A percentile compares a stretch with the other conserved stretches of the same genome.
Conservation (phyloP, 2,888 invertebrate genomes). For the Pheosia tremula region DNA sequence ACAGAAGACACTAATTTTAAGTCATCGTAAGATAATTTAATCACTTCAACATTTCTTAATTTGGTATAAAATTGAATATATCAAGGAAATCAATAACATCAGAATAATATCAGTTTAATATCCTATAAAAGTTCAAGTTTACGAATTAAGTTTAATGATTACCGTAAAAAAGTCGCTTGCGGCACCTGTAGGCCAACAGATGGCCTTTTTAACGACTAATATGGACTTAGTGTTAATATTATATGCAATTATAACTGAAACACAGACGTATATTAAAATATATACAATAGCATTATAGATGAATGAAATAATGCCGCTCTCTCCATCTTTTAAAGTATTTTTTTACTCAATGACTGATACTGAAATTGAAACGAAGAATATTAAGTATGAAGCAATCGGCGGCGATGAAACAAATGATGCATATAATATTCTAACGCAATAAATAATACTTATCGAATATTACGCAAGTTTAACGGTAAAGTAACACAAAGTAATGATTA, state of each 20-base stretch:
- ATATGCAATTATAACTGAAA: background rate
- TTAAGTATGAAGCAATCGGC: background rate
- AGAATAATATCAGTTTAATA: background rate
- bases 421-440: slow-evolving; percentile 29
- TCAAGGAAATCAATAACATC: background rate
- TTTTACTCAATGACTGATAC: background rate
- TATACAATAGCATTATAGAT: background rate
- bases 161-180: slow-evolving; percentile 14
- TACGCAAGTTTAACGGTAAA: slow-evolving; percentile 24
- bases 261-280: background rate
- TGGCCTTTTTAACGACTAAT: slow-evolving; percentile 31
- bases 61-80: too few relatives aligned
- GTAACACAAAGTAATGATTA: slow-evolving; percentile 12
- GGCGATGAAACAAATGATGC: slow-evolving; percentile 26
- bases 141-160: slow-evolving; percentile 26
- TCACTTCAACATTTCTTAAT: too few relatives aligned
- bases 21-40: too few relatives aligned
- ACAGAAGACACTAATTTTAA: too few relatives aligned
- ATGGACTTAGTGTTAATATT: slow-evolving; percentile 11
- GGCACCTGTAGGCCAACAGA: slow-evolving; percentile 30
- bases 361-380: background rate
- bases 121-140: slow-evolving; percentile 42
- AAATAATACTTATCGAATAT: slow-evolving; percentile 18
- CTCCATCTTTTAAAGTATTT: too few relatives aligned
- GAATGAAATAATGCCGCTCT: too few relatives aligned